Conservation (phyloP, 2,888 invertebrate species). For the Cryptocheilus praepositus region DNA sequence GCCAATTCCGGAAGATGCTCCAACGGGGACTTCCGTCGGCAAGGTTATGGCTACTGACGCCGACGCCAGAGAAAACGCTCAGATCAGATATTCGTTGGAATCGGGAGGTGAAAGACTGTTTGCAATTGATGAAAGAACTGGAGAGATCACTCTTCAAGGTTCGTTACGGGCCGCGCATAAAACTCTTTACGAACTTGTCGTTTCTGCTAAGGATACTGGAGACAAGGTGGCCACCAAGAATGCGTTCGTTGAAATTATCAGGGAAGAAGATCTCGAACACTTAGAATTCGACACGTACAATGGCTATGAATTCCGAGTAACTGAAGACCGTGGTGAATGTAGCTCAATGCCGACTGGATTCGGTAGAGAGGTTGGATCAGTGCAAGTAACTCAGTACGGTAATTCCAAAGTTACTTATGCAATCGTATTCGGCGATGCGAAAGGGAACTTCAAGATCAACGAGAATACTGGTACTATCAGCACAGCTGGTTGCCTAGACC, state of each 20-base stretch:
- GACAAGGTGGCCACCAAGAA: conserved; percentile 84
- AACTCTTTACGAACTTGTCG: conserved; percentile 82
- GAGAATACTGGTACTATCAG: conserved; percentile 86
- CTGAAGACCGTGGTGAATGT: conserved; percentile 86
- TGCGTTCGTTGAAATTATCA: conserved; percentile 88
- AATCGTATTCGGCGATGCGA: conserved; percentile 88
- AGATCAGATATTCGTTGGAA: conserved; percentile 86
- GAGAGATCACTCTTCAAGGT: conserved; percentile 83
- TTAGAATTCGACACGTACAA: conserved; percentile 86
- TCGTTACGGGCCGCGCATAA: conserved; percentile 81
- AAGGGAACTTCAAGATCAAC: conserved; percentile 87
- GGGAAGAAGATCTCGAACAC: conserved; percentile 83
- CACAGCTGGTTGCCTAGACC: conserved; percentile 87
- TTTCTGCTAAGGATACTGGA: conserved; percentile 89
- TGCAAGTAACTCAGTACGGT: conserved; percentile 77
- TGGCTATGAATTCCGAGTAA: conserved; percentile 88
- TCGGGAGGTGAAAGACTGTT: conserved; percentile 89
- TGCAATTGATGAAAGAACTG: conserved; percentile 85
- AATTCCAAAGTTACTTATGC: conserved; percentile 80
- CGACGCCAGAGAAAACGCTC: conserved; percentile 93
- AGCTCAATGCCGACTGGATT: conserved; percentile 72
- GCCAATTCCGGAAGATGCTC: conserved; percentile 82
- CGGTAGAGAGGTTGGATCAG: conserved; percentile 86
- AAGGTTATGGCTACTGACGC: conserved; percentile 89
- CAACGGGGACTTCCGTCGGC: conserved; percentile 81